A percentile compares a stretch with the other conserved stretches of the same genome.
Evolutionary conservation across 2,113 vertebrate species (phyloP).

Genomic region (Lepus americanus): DNA sequence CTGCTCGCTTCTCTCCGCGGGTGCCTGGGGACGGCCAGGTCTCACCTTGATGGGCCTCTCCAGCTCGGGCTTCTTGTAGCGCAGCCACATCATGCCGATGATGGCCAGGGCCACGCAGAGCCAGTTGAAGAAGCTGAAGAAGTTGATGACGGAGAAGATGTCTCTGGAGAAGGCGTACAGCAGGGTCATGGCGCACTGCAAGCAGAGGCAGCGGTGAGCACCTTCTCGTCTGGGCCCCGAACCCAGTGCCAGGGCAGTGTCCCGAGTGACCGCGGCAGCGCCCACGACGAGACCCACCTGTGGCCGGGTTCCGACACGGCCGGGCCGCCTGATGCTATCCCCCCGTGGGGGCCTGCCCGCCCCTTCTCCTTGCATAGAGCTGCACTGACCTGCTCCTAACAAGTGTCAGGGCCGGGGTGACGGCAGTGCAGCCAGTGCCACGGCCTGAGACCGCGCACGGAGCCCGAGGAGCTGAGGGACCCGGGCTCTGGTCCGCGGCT

Average conservation of each 20-base stretch:
- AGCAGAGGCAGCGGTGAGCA: slow-evolving; percentile 1
- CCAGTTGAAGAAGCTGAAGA: slow-evolving; percentile 99
- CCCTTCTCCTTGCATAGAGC: background rate
- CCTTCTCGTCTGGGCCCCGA: rapidly evolving
- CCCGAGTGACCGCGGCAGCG: background rate
- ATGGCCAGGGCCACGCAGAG: slow-evolving; percentile 98
- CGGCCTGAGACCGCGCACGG: too few species aligned
- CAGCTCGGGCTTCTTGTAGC: slow-evolving; percentile 95
- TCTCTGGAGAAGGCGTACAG: slow-evolving; percentile 97
- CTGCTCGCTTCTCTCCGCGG: too few species aligned
- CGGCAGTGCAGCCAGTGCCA: too few species aligned
- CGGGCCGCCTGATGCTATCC: too few species aligned
- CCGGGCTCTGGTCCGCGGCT: too few species aligned
- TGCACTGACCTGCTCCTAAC: background rate
- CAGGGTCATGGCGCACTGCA: slow-evolving; percentile 96
- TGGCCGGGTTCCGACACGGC: too few species aligned
- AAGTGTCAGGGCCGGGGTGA: background rate
- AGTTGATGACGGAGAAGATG: slow-evolving; percentile 99
- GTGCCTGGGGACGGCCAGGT: rapidly evolving
- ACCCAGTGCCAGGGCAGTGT: rapidly evolving
- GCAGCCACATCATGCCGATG: slow-evolving; percentile 97
- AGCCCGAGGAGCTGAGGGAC: too few species aligned
- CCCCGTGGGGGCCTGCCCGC: too few species aligned
- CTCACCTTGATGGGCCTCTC: slow-evolving; percentile 97
- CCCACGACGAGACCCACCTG: too few species aligned